A percentile compares a stretch with the other conserved stretches of the same genome.
Conservation (phyloP, 2,888 invertebrate genomes). For the Selenia dentaria region DNA sequence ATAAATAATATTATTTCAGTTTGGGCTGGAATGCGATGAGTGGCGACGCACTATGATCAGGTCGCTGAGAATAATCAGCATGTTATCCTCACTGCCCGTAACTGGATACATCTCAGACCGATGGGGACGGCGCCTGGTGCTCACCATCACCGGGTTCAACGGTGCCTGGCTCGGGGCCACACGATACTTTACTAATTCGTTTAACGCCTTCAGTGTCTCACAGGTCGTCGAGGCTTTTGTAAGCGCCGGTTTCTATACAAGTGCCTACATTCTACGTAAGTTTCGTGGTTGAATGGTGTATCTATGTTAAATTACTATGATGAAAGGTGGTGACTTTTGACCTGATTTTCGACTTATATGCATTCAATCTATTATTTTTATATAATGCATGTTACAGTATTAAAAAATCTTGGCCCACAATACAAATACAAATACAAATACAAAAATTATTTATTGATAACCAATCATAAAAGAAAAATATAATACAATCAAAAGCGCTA, state of each 20-base stretch:
- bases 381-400: too few relatives aligned
- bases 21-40: constrained; percentile 84
- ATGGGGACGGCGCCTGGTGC: constrained; percentile 86
- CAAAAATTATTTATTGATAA: too few relatives aligned
- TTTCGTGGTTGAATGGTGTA: too few relatives aligned
- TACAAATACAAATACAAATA: too few relatives aligned
- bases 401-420: constrained; percentile 90
- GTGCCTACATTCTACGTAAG: neutral
- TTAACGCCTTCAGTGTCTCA: neutral
- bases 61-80: constrained; percentile 87
- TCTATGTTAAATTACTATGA: too few relatives aligned
- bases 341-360: too few relatives aligned
- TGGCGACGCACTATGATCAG: constrained; percentile 90
- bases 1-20: constrained; percentile 75
- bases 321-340: too few relatives aligned
- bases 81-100: constrained; percentile 86
- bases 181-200: neutral
- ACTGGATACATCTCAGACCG: constrained; percentile 89
- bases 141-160: constrained; percentile 82
- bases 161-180: constrained; percentile 84
- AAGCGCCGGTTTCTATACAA: neutral
- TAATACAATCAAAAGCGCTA: too few relatives aligned
- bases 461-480: too few relatives aligned
- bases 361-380: too few relatives aligned
- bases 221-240: neutral